Percentiles rank a stretch among this genome's conserved stretches.
phyloP scores from a whole-genome alignment of 2,113 vertebrate genomes.

The Colius striatus region DNA sequence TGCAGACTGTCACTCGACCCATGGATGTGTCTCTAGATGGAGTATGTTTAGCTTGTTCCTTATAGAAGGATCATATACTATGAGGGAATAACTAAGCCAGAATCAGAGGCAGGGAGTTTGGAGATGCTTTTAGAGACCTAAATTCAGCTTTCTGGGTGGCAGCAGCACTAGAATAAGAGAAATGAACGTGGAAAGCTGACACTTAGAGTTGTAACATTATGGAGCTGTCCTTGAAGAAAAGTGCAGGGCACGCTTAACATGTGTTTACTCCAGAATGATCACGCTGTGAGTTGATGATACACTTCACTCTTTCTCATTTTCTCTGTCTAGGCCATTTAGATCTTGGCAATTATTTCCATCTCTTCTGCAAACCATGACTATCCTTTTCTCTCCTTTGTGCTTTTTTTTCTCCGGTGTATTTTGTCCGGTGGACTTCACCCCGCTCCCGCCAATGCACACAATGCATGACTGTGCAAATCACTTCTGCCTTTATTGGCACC shows the following conservation, averaged over 20 bases:
- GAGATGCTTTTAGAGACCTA: not conserved
- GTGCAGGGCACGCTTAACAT: accelerated
- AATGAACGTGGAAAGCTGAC: not conserved
- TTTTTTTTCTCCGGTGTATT: not conserved
- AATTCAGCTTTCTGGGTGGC: not conserved
- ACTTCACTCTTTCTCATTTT: slow-evolving; percentile 38
- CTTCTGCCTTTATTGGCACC: not conserved
- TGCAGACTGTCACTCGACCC: not conserved
- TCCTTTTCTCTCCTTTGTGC: not conserved
- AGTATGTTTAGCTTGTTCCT: not conserved
- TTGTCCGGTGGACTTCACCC: not conserved
- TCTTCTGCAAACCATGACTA: not conserved
- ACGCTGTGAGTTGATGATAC: not conserved
- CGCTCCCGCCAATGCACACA: not conserved
- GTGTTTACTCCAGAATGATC: not conserved
- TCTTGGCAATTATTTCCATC: not conserved
- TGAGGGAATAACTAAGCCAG: not conserved
- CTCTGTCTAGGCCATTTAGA: not conserved
- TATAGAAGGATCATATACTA: not conserved
- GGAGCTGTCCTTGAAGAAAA: not conserved
- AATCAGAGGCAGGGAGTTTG: not conserved
- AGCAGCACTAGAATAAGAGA: not conserved
- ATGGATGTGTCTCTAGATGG: not conserved
- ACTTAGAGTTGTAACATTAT: not conserved
- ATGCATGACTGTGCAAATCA: not conserved